Evolutionary conservation across 1,140 invertebrate genomes (phyloP), one percentile per base, ranked within the genome.

Genomic region (Papilio dardanus): DNA sequence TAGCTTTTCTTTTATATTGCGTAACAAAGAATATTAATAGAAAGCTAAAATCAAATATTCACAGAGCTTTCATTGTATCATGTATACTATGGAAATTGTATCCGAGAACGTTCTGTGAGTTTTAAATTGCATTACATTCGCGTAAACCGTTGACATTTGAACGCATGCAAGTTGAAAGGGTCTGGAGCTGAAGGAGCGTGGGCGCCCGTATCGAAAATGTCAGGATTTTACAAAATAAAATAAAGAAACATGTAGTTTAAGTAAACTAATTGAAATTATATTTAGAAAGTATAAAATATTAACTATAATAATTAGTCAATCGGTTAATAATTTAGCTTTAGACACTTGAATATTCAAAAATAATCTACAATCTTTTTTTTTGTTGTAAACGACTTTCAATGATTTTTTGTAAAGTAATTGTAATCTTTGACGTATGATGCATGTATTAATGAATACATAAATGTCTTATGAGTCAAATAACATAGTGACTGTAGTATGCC

Each of bases 321-420:
- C n/a, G n/a, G n/a, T n/a, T n/a, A n/a, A n/a, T n/a, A n/a, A n/a
- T n/a, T n/a, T n/a, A n/a, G n/a, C n/a, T 54, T 24, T 10, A 54
- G 5, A 54, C 10, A 54, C 50, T 24, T 54, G 21, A 24, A 24
- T 24, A 24, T 62, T 62, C 14, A 28, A 62, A 62, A 62, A 1
- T 3, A 62, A 62, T 30, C 12, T 28, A 12, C 30, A 16, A 28
- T 28, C 3, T 30, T 62, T 62, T 62, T 62, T 28, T 12, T 8
- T 24, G 30, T 62, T 62, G 54, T 62, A 62, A 28, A 28, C 4
- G 54, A 62, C 30, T 30, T 28, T 14, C 54, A 62, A 62, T 28
- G 54, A 28, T 21, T 62, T 54, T 62, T 30, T 62, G 54, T 62
- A 62, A 28, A 24, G 54, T 62, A 62, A 62, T 58, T 58, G 10